These are phyloP conservation scores for Agelastica alni DNA, from an alignment of 2,888 invertebrate species.

Conservation along the genomic window DNA sequence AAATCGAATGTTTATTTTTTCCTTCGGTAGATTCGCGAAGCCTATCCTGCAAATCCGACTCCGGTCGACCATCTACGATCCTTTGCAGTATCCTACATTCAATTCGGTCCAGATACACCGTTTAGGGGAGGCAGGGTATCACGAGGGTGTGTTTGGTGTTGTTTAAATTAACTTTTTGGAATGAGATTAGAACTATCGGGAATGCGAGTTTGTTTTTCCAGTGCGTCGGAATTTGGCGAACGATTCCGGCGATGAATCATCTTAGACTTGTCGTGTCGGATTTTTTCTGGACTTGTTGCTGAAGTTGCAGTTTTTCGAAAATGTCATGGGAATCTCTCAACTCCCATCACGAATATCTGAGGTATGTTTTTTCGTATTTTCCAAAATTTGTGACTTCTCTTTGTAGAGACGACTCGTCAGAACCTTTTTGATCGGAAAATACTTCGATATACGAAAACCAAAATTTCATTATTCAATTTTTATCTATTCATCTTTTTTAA, in stretches of 20 bases:
- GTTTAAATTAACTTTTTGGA: slow-evolving; percentile 1
- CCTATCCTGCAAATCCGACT: slow-evolving; percentile 18
- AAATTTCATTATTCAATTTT: too few species aligned
- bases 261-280: slow-evolving; percentile 3
- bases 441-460: too few species aligned
- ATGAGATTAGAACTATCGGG: background rate
- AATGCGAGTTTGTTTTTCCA: background rate
- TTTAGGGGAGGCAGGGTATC: slow-evolving; percentile 27
- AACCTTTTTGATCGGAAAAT: too few species aligned
- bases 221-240: background rate
- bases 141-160: slow-evolving; percentile 25
- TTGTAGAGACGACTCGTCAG: too few species aligned
- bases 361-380: too few species aligned
- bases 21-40: too few species aligned
- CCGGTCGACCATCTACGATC: slow-evolving; percentile 19
- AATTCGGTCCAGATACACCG: slow-evolving; percentile 36
- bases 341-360: slow-evolving; percentile 80
- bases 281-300: slow-evolving; percentile 20
- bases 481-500: too few species aligned
- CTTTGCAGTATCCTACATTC: slow-evolving; percentile 27
- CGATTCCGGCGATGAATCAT: background rate
- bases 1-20: too few species aligned
- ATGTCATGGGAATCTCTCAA: slow-evolving; percentile 89
- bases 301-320: slow-evolving; percentile 47
- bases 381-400: too few species aligned